A percentile compares a stretch with the other conserved stretches of the same genome.
phyloP scores from a whole-genome alignment of 1,140 invertebrate genomes.

The Ostrea denselamellosa region DNA sequence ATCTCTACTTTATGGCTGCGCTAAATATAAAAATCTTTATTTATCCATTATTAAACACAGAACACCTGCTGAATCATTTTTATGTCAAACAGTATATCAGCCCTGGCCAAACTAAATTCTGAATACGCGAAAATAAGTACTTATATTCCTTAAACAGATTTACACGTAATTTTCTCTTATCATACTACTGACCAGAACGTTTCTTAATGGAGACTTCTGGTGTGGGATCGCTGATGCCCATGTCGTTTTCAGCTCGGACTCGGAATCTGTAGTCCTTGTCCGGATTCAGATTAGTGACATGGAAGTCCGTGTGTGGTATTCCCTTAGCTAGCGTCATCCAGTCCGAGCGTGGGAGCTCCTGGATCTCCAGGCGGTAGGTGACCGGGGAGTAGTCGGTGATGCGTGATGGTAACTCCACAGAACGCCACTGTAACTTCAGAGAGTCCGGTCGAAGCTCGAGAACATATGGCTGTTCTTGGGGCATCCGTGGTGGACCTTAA shows the following conservation, averaged over 20 bases:
- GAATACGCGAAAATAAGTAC: too few species aligned
- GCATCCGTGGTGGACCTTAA: slow-evolving; percentile 72
- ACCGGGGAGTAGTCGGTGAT: slow-evolving; percentile 73
- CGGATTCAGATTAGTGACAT: slow-evolving; percentile 68
- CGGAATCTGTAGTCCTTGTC: slow-evolving; percentile 73
- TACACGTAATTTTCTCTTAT: too few species aligned
- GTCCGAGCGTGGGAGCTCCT: slow-evolving; percentile 65
- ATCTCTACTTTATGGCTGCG: too few species aligned
- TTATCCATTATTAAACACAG: too few species aligned
- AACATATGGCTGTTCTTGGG: slow-evolving; percentile 68
- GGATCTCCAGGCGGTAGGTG: slow-evolving; percentile 69
- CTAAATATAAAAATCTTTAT: too few species aligned
- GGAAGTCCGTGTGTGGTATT: slow-evolving; percentile 70
- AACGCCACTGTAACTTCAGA: slow-evolving; percentile 70
- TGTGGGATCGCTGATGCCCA: slow-evolving; percentile 75
- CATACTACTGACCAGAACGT: slow-evolving; percentile 64
- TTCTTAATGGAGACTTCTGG: slow-evolving; percentile 66
- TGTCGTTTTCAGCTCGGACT: slow-evolving; percentile 91
- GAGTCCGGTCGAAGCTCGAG: slow-evolving; percentile 68
- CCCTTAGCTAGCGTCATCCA: slow-evolving; percentile 69
- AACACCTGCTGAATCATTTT: too few species aligned
- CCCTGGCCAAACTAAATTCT: too few species aligned
- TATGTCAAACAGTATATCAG: too few species aligned
- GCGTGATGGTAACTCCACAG: slow-evolving; percentile 70
- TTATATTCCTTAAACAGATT: too few species aligned